phyloP scores from a whole-genome alignment of 2,113 vertebrate species.

The Rhabdornis inornatus region DNA sequence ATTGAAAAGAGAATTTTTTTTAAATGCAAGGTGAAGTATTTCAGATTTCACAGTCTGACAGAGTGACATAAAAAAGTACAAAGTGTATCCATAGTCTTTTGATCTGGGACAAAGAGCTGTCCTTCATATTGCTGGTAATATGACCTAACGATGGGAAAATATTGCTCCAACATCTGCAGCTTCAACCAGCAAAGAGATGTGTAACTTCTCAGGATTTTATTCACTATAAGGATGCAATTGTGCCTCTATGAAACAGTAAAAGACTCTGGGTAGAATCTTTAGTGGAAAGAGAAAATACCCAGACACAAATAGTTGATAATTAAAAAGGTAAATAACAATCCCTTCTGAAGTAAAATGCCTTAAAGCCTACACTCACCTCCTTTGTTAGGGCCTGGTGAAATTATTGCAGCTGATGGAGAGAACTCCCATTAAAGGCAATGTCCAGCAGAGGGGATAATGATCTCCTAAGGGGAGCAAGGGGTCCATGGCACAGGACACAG shows the following conservation, averaged over 20 bases:
- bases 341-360: not conserved
- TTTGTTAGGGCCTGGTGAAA: not conserved
- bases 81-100: not conserved
- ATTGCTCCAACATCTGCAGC: not conserved
- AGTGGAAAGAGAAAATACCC: not conserved
- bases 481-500: not conserved
- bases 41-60: not conserved
- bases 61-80: not conserved
- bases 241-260: not conserved
- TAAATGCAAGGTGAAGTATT: not conserved
- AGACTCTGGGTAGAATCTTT: not conserved
- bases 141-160: not conserved
- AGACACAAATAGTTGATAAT: not conserved
- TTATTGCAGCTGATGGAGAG: not conserved
- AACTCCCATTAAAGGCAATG: not conserved
- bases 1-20: not conserved
- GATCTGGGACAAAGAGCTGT: not conserved
- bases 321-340: not conserved
- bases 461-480: not conserved
- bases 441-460: not conserved
- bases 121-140: not conserved
- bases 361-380: not conserved
- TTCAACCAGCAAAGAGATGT: not conserved
- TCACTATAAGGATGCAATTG: fast-evolving
- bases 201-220: not conserved